These are phyloP conservation scores for Lobophora halterata DNA, from an alignment of 2,888 invertebrate genomes.

Conservation along the genomic window DNA sequence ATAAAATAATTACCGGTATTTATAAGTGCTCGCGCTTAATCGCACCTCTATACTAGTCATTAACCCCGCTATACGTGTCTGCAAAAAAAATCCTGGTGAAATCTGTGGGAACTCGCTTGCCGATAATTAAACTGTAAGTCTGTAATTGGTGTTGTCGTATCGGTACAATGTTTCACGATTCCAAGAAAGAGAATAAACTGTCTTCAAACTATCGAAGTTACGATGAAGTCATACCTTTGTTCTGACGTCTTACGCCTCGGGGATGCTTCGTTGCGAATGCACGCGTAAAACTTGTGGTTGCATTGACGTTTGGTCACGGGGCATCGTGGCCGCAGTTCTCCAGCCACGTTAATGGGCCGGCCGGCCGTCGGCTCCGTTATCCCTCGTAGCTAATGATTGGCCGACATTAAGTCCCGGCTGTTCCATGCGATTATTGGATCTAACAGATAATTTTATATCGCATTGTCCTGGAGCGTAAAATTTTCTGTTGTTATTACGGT, in stretches of 20 bases:
- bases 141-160: conserved; percentile 43
- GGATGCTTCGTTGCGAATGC: conserved; percentile 54
- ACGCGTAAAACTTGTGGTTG: conserved; percentile 54
- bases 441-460: conserved; percentile 81
- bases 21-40: conserved; percentile 71
- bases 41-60: conserved; percentile 58
- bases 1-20: conserved; percentile 76
- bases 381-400: conserved; percentile 81
- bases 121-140: conserved; percentile 56
- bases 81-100: conserved; percentile 56
- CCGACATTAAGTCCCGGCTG: conserved; percentile 78
- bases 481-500: conserved; percentile 77
- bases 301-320: conserved; percentile 80
- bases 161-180: conserved; percentile 38
- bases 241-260: conserved; percentile 53
- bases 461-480: conserved; percentile 80
- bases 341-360: conserved; percentile 57
- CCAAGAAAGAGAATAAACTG: conserved; percentile 54
- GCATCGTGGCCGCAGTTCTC: conserved; percentile 56
- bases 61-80: conserved; percentile 52
- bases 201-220: conserved; percentile 52
- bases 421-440: conserved; percentile 80
- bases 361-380: conserved; percentile 76
- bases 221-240: conserved; percentile 77
- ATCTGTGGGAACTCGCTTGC: conserved; percentile 50